phyloP scores from a whole-genome alignment of 2,888 invertebrate genomes.

The Aspidiotus rigidus region DNA sequence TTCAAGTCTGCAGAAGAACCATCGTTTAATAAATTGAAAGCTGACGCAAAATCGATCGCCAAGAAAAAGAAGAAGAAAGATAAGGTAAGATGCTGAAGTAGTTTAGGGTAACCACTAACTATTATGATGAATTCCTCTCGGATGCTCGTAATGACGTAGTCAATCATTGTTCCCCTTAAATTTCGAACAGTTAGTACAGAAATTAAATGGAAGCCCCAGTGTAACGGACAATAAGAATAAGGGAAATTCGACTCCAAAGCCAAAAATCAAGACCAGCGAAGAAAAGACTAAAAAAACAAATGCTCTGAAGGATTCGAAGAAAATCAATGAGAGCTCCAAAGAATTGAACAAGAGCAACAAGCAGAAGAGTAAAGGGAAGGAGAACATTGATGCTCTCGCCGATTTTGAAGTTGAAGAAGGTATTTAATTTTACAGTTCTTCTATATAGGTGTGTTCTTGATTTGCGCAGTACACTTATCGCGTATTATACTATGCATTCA shows the following conservation, averaged over 20 bases:
- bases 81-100: slow-evolving; percentile 8
- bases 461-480: neutral
- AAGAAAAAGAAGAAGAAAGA: slow-evolving; percentile 28
- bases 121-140: too few species aligned
- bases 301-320: slow-evolving; percentile 26
- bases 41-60: slow-evolving; percentile 2
- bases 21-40: slow-evolving; percentile 8
- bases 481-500: neutral
- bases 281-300: slow-evolving; percentile 11
- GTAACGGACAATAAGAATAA: neutral
- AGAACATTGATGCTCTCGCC: slow-evolving; percentile 1
- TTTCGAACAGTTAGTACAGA: neutral
- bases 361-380: slow-evolving; percentile 22
- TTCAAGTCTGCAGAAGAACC: slow-evolving; percentile 24
- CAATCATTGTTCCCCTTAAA: neutral
- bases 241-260: neutral
- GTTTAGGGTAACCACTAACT: neutral
- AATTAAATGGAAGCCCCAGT: slow-evolving; percentile 7
- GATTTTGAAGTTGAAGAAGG: slow-evolving; percentile 26
- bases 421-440: slow-evolving; percentile 1
- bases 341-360: slow-evolving; percentile 3
- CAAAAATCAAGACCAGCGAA: slow-evolving; percentile 11
- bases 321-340: slow-evolving; percentile 8
- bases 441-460: neutral
- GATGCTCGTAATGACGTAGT: too few species aligned